Evolutionary conservation across 2,797 vertebrate genomes (phyloP), one percentile per base, ranked within the genome.

Genomic region (Otolemur crassicaudatus): DNA sequence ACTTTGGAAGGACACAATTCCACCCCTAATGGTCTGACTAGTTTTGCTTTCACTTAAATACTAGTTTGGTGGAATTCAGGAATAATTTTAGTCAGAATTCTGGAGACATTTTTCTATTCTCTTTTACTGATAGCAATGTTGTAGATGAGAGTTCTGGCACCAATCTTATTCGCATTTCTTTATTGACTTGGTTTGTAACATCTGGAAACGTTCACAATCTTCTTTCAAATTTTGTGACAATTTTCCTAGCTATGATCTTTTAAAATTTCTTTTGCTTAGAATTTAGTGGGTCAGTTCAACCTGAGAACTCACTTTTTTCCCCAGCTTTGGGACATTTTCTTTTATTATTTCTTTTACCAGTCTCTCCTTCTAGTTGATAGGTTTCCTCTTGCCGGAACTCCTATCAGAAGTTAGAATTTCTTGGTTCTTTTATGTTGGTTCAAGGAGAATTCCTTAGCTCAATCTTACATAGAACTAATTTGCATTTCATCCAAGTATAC

Each of bases 271-370:
- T 72, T 65, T 67, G 43, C 34, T 91, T 91, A 7, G 60, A 60
- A 69, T 93, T 34, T 46, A 37, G n/a, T 43, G 23, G 16, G 9
- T 63, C 23, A 56, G 53, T 67, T 91, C 9, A 76, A 53, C 23
- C 23, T 91, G 61, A 70, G 83, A 87, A 34, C 8, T 49, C 12
- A 2, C 2, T 3, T 76, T 61, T 80, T n/a, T 94, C 63, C 87
- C 83, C 34, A 87, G 63, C 13, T 65, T 83, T 58, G 31, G 56
- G 14, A 76, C 46, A 3, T 46, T 72, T 37, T 37, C 61, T 86
- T 94, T 61, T 37, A 8, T 75, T 43, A 17, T 31, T 86, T 46
- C 34, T 93, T 90, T 69, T 60, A 95, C 43, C 53, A 80, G 87
- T 82, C 73, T 13, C 20, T 61, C n/a, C 10, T 2, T 81, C 46